These are phyloP conservation scores for Sparidentex hasta DNA, from an alignment of 2,797 vertebrate genomes.

Conservation along the genomic window DNA sequence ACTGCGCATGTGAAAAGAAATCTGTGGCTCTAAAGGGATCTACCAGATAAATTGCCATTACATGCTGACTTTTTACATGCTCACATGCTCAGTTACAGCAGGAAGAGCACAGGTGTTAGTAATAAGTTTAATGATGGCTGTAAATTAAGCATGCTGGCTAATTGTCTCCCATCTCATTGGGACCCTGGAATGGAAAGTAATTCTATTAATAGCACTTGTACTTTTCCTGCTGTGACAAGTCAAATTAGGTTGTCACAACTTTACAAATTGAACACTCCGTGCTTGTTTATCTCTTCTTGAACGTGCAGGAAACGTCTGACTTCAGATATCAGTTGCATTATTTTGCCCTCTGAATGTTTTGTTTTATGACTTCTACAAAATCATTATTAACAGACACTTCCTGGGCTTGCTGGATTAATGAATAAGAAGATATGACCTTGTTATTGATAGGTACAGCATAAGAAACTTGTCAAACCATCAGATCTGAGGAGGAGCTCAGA, in stretches of 20 bases:
- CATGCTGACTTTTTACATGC: neutral
- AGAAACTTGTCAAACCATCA: neutral
- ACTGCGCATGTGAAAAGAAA: too few species aligned
- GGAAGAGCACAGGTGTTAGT: neutral
- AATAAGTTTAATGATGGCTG: neutral
- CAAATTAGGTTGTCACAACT: too few species aligned
- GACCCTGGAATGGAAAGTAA: neutral
- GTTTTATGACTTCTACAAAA: constrained; percentile 11
- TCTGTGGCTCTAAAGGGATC: neutral
- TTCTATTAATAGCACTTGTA: too few species aligned
- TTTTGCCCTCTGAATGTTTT: neutral
- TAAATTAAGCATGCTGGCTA: neutral
- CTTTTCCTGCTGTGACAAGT: too few species aligned
- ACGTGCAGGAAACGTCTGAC: neutral
- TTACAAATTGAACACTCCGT: neutral
- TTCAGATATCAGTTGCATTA: neutral
- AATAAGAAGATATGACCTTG: neutral
- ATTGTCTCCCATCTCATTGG: neutral
- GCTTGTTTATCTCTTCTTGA: neutral
- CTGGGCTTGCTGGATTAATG: neutral
- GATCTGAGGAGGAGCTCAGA: neutral
- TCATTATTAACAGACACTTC: neutral
- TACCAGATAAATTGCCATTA: neutral
- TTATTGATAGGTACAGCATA: neutral
- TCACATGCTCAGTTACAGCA: neutral